Base-by-base conservation (phyloP, 2,113 vertebrate species). In the Polyodon spathula region DNA sequence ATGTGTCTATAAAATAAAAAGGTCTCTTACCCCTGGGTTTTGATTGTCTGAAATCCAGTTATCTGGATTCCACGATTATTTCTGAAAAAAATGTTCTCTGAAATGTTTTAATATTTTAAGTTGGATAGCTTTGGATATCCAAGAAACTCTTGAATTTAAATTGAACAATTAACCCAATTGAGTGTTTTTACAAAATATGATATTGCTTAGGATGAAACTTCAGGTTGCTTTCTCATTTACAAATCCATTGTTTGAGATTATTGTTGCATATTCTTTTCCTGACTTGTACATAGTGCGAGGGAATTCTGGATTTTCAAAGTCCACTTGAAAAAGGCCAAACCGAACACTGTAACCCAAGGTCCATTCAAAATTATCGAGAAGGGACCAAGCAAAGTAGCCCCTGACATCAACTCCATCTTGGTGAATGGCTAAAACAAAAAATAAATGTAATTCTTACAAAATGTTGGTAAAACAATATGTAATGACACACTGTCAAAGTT, bases 291-390 rank as follows among this genome's bases (percentile, higher is more conserved):
- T 72, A 2, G 71, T 73, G 43, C 83, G 80, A 0, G 62, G 76
- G 62, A 68, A 77, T 12, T 69, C 58, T 5, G 81, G 27, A 7
- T 85, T 76, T 5, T 77, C 68, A 51, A 87, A 89, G 68, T 91
- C 84, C 63, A 91, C 78, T 0, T 90, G 83, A 68, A 87, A 93
- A 60, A 92, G 73, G 54, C 90, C 91, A 67, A 93, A 93, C 0
- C 80, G 70, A 8, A 57, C 68, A 1, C 70, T 82, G 66, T 81
- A 92, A 16, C 88, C 87, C 1, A 71, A 62, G 0, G 17, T 69
- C 86, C 90, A 89, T 58, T 92, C 90, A 64, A 90, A 91, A 68
- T 89, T 92, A 72, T 89, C 85, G 81, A 93, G 65, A 61, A 91
- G 74, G 0, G 81, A 89, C 86, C 85, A 90, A 0, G 68, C 69